phyloP scores from a whole-genome alignment of 2,888 invertebrate species.

The Unio delphinus region DNA sequence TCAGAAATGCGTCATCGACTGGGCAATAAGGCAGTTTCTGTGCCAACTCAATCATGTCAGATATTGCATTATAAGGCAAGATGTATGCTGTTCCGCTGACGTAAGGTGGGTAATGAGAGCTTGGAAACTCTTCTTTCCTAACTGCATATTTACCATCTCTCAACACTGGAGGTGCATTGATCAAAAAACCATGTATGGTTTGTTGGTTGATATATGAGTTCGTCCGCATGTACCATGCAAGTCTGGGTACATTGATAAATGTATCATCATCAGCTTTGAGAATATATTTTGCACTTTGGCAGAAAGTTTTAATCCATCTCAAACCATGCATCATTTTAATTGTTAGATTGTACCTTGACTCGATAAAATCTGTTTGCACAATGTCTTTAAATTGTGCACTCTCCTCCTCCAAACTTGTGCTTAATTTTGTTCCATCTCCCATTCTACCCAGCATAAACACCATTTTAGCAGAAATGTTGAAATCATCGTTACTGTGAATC shows the following conservation, averaged over 20 bases:
- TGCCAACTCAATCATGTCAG: slow-evolving; percentile 33
- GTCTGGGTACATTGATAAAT: slow-evolving; percentile 33
- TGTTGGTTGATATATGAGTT: slow-evolving; percentile 20
- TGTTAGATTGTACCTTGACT: slow-evolving; percentile 38
- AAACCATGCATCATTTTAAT: slow-evolving; percentile 35
- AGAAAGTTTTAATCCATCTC: slow-evolving; percentile 35
- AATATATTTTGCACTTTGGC: slow-evolving; percentile 29
- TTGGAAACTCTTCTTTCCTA: slow-evolving; percentile 24
- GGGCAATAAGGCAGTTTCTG: slow-evolving; percentile 44
- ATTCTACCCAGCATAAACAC: slow-evolving; percentile 38
- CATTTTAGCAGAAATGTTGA: slow-evolving; percentile 24
- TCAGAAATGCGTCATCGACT: slow-evolving; percentile 58
- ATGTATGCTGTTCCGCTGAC: slow-evolving; percentile 50
- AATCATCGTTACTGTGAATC: slow-evolving; percentile 7
- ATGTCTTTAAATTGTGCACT: slow-evolving; percentile 28
- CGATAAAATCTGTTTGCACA: slow-evolving; percentile 35
- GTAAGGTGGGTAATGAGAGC: slow-evolving; percentile 43
- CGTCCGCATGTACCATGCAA: slow-evolving; percentile 16
- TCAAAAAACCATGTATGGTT: slow-evolving; percentile 32
- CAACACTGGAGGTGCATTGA: slow-evolving; percentile 21
- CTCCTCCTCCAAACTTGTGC: slow-evolving; percentile 21
- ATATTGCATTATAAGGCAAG: slow-evolving; percentile 36
- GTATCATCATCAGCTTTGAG: slow-evolving; percentile 46
- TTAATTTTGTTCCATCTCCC: not conserved
- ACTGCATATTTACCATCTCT: slow-evolving; percentile 49